phyloP scores from a whole-genome alignment of 2,888 invertebrate species.

The Glaucopsyche alexis region DNA sequence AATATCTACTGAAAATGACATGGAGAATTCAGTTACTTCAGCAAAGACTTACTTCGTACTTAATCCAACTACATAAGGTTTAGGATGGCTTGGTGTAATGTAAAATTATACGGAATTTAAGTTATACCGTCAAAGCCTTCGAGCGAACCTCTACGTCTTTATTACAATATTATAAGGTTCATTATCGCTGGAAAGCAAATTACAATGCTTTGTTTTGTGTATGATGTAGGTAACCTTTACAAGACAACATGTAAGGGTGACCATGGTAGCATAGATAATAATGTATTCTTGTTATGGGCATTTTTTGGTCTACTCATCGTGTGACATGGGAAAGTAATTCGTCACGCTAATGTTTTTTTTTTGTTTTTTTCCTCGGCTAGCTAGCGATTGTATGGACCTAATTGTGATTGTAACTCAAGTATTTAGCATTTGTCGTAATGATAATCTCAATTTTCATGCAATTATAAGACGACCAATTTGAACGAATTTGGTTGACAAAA shows the following conservation, averaged over 20 bases:
- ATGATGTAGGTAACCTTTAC: background rate
- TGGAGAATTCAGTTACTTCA: constrained; percentile 49
- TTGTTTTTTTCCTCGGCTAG: no score
- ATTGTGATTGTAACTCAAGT: no score
- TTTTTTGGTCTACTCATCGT: no score
- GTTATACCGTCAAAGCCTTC: background rate
- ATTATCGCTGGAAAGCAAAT: background rate
- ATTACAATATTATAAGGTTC: background rate
- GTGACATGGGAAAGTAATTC: no score
- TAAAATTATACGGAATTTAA: background rate
- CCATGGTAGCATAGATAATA: background rate
- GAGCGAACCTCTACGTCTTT: background rate
- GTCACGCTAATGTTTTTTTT: no score
- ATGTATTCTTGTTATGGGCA: background rate
- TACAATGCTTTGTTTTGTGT: background rate
- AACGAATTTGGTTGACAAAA: no score
- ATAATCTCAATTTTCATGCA: no score
- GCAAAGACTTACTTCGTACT: constrained; percentile 14
- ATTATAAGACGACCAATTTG: no score
- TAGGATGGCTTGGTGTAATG: background rate
- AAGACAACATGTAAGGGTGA: constrained; percentile 18
- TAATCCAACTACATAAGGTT: background rate
- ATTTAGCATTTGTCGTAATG: no score
- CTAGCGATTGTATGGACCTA: no score
- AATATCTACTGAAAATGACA: constrained; percentile 55